phyloP scores from a whole-genome alignment of 1,140 invertebrate species.

The Drosophila oshimai region DNA sequence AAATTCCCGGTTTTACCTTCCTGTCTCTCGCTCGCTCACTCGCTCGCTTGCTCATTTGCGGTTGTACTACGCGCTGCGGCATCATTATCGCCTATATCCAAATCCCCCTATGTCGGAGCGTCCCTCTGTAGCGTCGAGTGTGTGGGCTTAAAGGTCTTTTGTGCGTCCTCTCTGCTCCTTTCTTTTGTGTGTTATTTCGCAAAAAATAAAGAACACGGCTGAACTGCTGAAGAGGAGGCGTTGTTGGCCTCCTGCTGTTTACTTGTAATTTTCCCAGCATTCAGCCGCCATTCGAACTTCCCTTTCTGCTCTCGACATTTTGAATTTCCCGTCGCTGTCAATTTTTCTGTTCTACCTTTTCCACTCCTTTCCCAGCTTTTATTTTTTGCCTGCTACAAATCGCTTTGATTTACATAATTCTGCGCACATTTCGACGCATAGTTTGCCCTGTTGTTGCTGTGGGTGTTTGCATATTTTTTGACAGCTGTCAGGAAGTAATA shows the following conservation, averaged over 20 bases:
- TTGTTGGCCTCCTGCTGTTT: slow-evolving; percentile 65
- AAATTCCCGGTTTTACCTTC: slow-evolving; percentile 37
- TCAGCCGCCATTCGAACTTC: slow-evolving; percentile 4
- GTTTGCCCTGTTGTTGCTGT: slow-evolving; percentile 43
- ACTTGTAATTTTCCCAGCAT: slow-evolving; percentile 74
- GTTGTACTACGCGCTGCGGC: slow-evolving; percentile 51
- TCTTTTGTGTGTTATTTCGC: slow-evolving; percentile 42
- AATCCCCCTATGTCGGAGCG: neutral
- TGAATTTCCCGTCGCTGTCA: slow-evolving; percentile 71
- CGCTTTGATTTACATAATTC: slow-evolving; percentile 81
- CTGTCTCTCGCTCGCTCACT: slow-evolving; percentile 55
- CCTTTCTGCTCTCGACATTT: slow-evolving; percentile 59
- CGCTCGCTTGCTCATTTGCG: slow-evolving; percentile 72
- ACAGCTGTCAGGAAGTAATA: slow-evolving; percentile 82
- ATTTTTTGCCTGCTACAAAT: slow-evolving; percentile 55
- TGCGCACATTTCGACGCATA: slow-evolving; percentile 77
- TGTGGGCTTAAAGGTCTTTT: slow-evolving; percentile 52
- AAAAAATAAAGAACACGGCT: slow-evolving; percentile 30
- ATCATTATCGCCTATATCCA: slow-evolving; percentile 52
- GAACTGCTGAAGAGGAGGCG: neutral
- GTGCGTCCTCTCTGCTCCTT: slow-evolving; percentile 24
- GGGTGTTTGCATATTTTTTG: slow-evolving; percentile 80
- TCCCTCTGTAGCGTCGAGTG: slow-evolving; percentile 40
- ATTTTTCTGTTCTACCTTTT: slow-evolving; percentile 55
- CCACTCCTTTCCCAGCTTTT: slow-evolving; percentile 34